phyloP scores from a whole-genome alignment of 2,888 invertebrate species.

The Melangyna quadrimaculata region DNA sequence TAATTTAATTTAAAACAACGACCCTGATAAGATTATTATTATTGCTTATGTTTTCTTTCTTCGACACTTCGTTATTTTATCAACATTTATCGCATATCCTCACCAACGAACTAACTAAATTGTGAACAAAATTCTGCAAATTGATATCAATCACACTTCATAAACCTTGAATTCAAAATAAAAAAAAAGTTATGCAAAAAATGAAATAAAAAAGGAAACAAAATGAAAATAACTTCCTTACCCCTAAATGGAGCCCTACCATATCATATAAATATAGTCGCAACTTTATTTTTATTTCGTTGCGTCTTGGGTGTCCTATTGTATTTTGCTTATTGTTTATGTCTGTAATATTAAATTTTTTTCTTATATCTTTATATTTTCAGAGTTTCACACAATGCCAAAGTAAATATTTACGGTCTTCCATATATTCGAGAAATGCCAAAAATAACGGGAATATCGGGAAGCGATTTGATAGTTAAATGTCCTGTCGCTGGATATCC shows the following conservation, averaged over 20 bases:
- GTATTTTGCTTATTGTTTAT: background rate
- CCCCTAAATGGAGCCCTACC: constrained; percentile 43
- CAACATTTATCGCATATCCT: background rate
- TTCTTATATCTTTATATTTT: constrained; percentile 70
- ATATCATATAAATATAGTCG: constrained; percentile 34
- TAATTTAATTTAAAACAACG: background rate
- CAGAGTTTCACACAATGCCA: constrained; percentile 88
- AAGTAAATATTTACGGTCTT: constrained; percentile 93
- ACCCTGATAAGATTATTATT: background rate
- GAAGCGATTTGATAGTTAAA: constrained; percentile 91
- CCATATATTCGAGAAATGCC: constrained; percentile 94
- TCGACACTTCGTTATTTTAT: no score
- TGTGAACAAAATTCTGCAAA: constrained; percentile 46
- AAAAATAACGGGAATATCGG: constrained; percentile 92
- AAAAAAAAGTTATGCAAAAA: constrained; percentile 70
- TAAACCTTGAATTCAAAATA: constrained; percentile 59
- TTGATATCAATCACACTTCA: constrained; percentile 66
- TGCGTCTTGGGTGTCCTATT: constrained; percentile 44
- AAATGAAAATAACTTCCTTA: constrained; percentile 61
- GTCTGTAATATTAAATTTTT: constrained; percentile 1
- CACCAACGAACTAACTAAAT: background rate
- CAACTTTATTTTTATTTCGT: constrained; percentile 45
- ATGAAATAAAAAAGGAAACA: constrained; percentile 39
- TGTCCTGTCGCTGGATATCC: constrained; percentile 95
- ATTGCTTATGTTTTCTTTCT: background rate